Evolutionary conservation across 2,888 invertebrate genomes (phyloP).

Genomic region (Metacarcinus magister): DNA sequence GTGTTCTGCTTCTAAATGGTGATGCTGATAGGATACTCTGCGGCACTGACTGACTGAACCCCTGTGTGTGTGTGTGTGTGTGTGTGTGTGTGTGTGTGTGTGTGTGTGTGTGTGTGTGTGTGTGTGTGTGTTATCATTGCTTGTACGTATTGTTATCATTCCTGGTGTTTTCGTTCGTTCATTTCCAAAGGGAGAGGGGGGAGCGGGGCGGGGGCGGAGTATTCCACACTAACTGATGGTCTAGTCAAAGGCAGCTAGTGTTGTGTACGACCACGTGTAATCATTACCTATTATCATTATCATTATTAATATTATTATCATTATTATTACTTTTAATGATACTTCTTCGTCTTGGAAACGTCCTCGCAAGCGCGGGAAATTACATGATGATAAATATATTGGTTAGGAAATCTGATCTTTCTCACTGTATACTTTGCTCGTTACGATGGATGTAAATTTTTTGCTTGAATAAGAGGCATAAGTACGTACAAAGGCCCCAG

Average conservation of each 20-base stretch:
- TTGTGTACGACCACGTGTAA: conserved; percentile 37
- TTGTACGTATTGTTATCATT: background rate
- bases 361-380: background rate
- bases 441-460: background rate
- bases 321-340: conserved; percentile 46
- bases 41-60: background rate
- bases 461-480: background rate
- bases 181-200: background rate
- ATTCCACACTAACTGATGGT: conserved; percentile 51
- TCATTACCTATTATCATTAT: conserved; percentile 1
- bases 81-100: conserved; percentile 60
- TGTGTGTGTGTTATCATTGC: background rate
- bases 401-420: background rate
- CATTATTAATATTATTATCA: background rate
- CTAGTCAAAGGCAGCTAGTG: conserved; percentile 53
- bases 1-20: background rate
- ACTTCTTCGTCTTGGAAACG: conserved; percentile 7
- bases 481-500: background rate
- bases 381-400: background rate
- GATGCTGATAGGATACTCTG: background rate
- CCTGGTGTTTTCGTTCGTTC: background rate
- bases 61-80: conserved; percentile 57
- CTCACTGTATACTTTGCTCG: conserved; percentile 35
- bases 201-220: background rate
- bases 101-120: conserved; percentile 57